Evolutionary conservation across 1,140 invertebrate genomes (phyloP).

Genomic region (Diachasmimorpha longicaudata): DNA sequence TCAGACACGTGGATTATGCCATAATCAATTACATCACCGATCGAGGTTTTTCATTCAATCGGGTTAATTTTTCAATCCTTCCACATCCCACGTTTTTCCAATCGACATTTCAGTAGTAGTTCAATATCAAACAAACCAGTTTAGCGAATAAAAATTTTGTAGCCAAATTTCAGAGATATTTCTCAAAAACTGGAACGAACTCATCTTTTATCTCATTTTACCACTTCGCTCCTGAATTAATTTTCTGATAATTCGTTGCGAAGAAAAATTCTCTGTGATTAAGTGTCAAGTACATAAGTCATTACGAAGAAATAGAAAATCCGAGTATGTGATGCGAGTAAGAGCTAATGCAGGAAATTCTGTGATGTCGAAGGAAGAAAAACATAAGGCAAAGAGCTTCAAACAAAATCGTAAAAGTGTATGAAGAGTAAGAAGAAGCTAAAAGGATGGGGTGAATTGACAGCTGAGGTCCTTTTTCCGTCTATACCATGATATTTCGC

Average conservation of each 20-base stretch:
- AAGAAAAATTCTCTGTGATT: not conserved
- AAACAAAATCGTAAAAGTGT: conserved; percentile 5
- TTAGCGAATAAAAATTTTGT: no score
- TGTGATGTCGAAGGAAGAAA: not conserved
- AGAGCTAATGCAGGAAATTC: not conserved
- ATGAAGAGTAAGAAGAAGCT: not conserved
- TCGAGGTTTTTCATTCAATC: no score
- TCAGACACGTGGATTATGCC: no score
- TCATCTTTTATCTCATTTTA: no score
- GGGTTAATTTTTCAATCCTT: no score
- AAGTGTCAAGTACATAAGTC: not conserved
- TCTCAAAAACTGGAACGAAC: no score
- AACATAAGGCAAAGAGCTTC: not conserved
- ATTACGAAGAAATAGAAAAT: not conserved
- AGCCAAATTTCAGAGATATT: no score
- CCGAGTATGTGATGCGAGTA: not conserved
- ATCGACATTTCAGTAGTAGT: no score
- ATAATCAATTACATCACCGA: no score
- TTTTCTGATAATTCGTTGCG: not conserved
- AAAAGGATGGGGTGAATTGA: not conserved
- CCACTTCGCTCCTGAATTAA: not conserved
- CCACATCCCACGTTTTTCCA: no score
- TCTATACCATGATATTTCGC: not conserved
- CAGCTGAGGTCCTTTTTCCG: not conserved
- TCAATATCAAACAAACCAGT: no score